A percentile compares a stretch with the other conserved stretches of the same genome.
Evolutionary conservation across 2,113 vertebrate genomes (phyloP).

Genomic region (Panthera tigris): DNA sequence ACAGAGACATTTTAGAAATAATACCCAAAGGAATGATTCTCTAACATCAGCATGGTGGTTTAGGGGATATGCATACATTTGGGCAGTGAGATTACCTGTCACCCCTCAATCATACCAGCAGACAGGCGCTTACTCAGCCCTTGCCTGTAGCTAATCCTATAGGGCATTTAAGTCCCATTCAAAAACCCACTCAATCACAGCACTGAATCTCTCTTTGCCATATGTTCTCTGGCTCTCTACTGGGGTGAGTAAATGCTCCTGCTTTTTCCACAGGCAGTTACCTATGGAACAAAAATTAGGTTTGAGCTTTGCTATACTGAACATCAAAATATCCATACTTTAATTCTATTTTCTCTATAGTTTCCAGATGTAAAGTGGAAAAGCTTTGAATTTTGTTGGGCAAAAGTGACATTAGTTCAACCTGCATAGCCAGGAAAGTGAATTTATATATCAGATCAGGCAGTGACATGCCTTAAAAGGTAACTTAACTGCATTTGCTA

Average conservation of each 20-base stretch:
- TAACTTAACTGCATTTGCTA: background rate
- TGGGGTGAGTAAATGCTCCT: background rate
- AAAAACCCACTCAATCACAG: background rate
- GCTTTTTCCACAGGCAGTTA: background rate
- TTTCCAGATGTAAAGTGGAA: background rate
- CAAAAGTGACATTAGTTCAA: background rate
- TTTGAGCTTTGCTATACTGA: background rate
- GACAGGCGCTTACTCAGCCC: background rate
- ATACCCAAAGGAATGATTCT: slow-evolving; percentile 61
- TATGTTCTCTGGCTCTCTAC: background rate
- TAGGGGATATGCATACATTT: slow-evolving; percentile 59
- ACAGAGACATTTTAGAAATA: slow-evolving; percentile 60
- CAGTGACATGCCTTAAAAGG: background rate
- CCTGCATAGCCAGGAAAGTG: background rate
- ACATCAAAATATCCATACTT: background rate
- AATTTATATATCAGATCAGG: background rate
- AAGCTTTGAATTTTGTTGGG: background rate
- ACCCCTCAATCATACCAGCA: slow-evolving; percentile 42
- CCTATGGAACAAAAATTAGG: background rate
- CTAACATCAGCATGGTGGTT: slow-evolving; percentile 42
- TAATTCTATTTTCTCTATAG: background rate
- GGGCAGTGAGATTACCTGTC: slow-evolving; percentile 47
- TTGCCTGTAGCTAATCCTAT: background rate
- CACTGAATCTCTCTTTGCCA: background rate
- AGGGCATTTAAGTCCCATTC: background rate